Conservation (phyloP, 2,113 vertebrate genomes). For the Xyrauchen texanus region DNA sequence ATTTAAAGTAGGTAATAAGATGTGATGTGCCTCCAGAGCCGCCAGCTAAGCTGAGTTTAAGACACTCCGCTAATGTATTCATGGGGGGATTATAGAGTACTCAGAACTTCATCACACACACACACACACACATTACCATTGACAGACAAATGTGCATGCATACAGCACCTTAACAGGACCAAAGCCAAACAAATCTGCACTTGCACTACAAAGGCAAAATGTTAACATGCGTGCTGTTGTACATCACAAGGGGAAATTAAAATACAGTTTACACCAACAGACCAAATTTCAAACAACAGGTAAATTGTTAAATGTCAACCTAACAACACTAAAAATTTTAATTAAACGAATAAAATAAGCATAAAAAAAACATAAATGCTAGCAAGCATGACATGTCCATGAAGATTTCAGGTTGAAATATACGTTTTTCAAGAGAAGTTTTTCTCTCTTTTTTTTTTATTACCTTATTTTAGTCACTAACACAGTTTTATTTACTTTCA, state of each 20-base stretch:
- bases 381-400: too few relatives aligned
- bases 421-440: too few relatives aligned
- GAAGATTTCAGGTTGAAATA: too few relatives aligned
- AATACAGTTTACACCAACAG: not conserved
- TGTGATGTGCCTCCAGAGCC: slow-evolving; percentile 79
- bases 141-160: slow-evolving; percentile 30
- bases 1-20: slow-evolving; percentile 83
- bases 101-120: slow-evolving; percentile 53
- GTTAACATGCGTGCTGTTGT: too few relatives aligned
- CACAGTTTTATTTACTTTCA: too few relatives aligned
- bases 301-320: not conserved
- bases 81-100: slow-evolving; percentile 76
- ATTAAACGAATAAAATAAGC: too few relatives aligned
- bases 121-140: slow-evolving; percentile 23
- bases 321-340: too few relatives aligned
- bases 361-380: too few relatives aligned
- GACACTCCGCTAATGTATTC: slow-evolving; percentile 79
- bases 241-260: not conserved
- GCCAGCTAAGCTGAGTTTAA: slow-evolving; percentile 76
- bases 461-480: too few relatives aligned
- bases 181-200: slow-evolving; percentile 12
- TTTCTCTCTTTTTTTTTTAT: too few relatives aligned
- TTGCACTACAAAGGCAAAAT: slow-evolving; percentile 26
- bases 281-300: slow-evolving; percentile 6
- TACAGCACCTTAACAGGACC: not conserved